phyloP scores from a whole-genome alignment of 1,140 invertebrate species.

The Anagrus nilaparvatae region DNA sequence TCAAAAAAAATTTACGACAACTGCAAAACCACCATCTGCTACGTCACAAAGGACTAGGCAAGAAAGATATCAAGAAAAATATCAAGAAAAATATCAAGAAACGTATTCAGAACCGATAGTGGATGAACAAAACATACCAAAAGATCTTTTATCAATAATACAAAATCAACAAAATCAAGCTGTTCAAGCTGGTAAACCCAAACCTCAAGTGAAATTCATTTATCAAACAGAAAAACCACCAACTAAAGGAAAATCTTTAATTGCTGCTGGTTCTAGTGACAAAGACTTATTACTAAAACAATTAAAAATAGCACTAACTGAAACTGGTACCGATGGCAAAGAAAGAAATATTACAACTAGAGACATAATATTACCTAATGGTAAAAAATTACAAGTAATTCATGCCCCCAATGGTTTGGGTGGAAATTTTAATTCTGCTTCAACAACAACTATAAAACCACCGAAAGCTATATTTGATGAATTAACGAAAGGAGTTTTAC shows the following conservation, averaged over 20 bases:
- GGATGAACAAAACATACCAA: slow-evolving; percentile 18
- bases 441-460: slow-evolving; percentile 43
- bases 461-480: slow-evolving; percentile 55
- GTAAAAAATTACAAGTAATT: slow-evolving; percentile 62
- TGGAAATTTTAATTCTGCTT: slow-evolving; percentile 27
- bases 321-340: slow-evolving; percentile 50
- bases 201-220: slow-evolving; percentile 34
- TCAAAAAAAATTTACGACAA: slow-evolving; percentile 36
- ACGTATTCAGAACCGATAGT: no score
- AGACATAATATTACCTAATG: slow-evolving; percentile 61
- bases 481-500: slow-evolving; percentile 62
- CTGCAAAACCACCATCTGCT: slow-evolving; percentile 19
- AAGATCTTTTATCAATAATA: slow-evolving; percentile 31
- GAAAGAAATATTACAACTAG: slow-evolving; percentile 58
- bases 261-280: slow-evolving; percentile 21
- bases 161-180: slow-evolving; percentile 29
- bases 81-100: slow-evolving; percentile 11
- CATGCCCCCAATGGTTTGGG: slow-evolving; percentile 28
- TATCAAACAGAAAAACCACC: slow-evolving; percentile 34
- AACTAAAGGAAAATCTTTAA: slow-evolving; percentile 4
- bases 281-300: slow-evolving; percentile 56
- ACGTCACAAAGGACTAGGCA: slow-evolving; percentile 1
- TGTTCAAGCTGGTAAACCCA: slow-evolving; percentile 24
- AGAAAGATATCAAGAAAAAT: slow-evolving; percentile 16
- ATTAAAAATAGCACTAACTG: slow-evolving; percentile 57